Percentiles rank a stretch among this genome's conserved stretches.
These are phyloP conservation scores for Synanthedon vespiformis DNA, from an alignment of 2,888 invertebrate genomes.

Conservation along the genomic window DNA sequence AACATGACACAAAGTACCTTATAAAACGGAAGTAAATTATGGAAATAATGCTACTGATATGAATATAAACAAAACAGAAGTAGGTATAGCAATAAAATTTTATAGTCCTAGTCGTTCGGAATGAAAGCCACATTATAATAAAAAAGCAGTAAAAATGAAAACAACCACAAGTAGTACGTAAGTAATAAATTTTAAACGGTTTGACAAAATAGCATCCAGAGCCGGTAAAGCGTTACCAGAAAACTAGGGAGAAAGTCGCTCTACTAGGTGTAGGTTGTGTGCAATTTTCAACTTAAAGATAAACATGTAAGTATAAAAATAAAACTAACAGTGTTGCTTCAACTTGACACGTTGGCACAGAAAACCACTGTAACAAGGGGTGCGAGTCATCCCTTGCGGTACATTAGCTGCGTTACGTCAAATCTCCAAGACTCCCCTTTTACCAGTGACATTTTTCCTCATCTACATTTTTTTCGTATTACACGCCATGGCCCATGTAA, in stretches of 20 bases:
- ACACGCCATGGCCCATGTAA: constrained; percentile 52
- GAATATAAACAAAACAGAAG: constrained; percentile 10
- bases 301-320: constrained; percentile 5
- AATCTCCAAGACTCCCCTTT: constrained; percentile 26
- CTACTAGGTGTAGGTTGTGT: constrained; percentile 2
- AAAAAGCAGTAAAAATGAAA: constrained; percentile 33
- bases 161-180: constrained; percentile 22
- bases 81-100: constrained; percentile 19
- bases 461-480: constrained; percentile 60
- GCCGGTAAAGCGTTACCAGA: constrained; percentile 10
- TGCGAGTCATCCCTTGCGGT: constrained; percentile 37
- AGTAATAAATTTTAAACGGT: constrained; percentile 29
- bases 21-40: constrained; percentile 1
- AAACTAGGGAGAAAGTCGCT: constrained; percentile 12
- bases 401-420: constrained; percentile 37
- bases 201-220: constrained; percentile 25
- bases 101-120: constrained; percentile 24
- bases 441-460: constrained; percentile 53
- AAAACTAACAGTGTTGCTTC: constrained; percentile 1
- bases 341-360: constrained; percentile 14
- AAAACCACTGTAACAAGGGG: constrained; percentile 19
- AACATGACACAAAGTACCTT: constrained; percentile 6
- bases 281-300: constrained; percentile 13
- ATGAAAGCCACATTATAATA: constrained; percentile 31
- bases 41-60: constrained; percentile 4